phyloP scores from a whole-genome alignment of 2,113 vertebrate species.

The Thermophis baileyi region DNA sequence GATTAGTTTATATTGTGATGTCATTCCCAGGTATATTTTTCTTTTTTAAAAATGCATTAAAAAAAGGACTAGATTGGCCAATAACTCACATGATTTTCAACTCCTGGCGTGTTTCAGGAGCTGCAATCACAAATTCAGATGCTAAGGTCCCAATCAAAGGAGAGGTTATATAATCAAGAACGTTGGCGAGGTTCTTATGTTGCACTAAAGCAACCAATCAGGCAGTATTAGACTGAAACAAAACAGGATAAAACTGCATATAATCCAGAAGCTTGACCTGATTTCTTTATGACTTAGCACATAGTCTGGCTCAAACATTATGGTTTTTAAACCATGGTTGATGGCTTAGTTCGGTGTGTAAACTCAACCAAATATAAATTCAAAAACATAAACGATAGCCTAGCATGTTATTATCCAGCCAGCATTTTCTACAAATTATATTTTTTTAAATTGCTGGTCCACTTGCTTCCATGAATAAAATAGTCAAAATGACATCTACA shows the following conservation, averaged over 20 bases:
- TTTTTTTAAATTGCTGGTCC: neutral
- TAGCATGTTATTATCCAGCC: neutral
- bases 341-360: neutral
- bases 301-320: neutral
- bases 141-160: no score
- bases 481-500: neutral
- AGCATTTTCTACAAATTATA: neutral
- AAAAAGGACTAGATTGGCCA: neutral
- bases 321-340: neutral
- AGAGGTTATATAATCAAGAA: no score
- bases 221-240: no score
- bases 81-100: neutral
- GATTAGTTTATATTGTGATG: neutral
- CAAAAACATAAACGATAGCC: neutral
- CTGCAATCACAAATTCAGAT: neutral
- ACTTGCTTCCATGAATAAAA: neutral
- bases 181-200: no score
- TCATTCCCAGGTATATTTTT: neutral
- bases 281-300: no score
- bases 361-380: neutral
- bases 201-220: no score
- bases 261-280: no score
- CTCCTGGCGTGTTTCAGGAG: neutral
- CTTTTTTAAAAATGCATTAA: neutral
- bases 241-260: no score